Evolutionary conservation across 1,140 invertebrate genomes (phyloP).

Genomic region (Onthophagus taurus): DNA sequence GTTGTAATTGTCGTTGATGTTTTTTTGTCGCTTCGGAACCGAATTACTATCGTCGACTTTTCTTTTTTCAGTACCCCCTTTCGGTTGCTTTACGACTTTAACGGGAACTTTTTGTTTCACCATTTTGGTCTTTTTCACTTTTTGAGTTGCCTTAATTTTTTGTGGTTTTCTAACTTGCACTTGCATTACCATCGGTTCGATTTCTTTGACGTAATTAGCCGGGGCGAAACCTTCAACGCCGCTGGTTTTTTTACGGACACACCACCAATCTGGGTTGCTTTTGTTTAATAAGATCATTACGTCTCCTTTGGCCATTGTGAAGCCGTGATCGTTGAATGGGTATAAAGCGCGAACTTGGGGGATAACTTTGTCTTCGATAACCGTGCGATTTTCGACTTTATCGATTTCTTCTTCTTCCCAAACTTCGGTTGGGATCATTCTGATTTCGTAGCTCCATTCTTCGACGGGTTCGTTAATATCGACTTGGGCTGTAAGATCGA

Average conservation of each 20-base stretch:
- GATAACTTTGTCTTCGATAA: constrained; percentile 76
- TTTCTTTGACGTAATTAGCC: constrained; percentile 91
- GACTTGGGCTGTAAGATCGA: constrained; percentile 47
- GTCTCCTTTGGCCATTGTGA: constrained; percentile 86
- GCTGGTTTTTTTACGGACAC: constrained; percentile 81
- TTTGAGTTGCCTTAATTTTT: constrained; percentile 68
- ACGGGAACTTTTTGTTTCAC: constrained; percentile 76
- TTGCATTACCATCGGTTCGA: constrained; percentile 77
- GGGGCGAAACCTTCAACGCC: constrained; percentile 94
- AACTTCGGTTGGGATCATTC: constrained; percentile 76
- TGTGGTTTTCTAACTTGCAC: constrained; percentile 70
- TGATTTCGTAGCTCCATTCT: constrained; percentile 30
- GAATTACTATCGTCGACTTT: constrained; percentile 58
- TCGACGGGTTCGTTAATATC: constrained; percentile 54
- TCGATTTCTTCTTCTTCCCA: constrained; percentile 87
- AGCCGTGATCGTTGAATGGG: constrained; percentile 88
- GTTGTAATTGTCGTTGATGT: constrained; percentile 70
- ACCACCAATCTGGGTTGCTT: constrained; percentile 98
- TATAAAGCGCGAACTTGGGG: constrained; percentile 87
- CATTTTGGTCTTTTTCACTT: constrained; percentile 83
- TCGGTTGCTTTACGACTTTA: constrained; percentile 43
- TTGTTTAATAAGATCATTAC: constrained; percentile 89
- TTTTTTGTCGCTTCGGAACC: constrained; percentile 71
- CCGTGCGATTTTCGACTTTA: constrained; percentile 69
- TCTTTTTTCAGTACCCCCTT: constrained; percentile 45